A percentile compares a stretch with the other conserved stretches of the same genome.
phyloP scores from a whole-genome alignment of 1,140 invertebrate genomes.

The Magallana gigas region DNA sequence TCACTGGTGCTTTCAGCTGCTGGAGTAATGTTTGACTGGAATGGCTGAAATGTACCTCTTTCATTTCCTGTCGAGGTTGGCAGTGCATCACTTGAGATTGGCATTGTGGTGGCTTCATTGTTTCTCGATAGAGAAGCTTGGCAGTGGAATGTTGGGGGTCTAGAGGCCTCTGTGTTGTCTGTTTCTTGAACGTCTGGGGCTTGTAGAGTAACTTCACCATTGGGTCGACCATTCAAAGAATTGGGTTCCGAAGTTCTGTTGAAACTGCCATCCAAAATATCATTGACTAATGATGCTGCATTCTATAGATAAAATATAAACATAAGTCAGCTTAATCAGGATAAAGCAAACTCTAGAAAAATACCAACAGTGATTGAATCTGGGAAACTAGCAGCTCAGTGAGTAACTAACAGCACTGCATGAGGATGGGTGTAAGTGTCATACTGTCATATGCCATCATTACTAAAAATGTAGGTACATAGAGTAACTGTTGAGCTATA shows the following conservation, averaged over 20 bases:
- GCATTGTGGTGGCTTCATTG: neutral
- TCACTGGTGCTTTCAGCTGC: neutral
- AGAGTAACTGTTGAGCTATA: too few species aligned
- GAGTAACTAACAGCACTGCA: too few species aligned
- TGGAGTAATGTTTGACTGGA: neutral
- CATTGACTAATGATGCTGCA: slow-evolving; percentile 8
- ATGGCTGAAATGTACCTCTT: neutral
- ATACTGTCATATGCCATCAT: too few species aligned
- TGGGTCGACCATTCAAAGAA: neutral
- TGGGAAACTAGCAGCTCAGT: too few species aligned
- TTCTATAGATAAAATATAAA: neutral
- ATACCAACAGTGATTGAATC: too few species aligned
- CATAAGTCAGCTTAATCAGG: too few species aligned
- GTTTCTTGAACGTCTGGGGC: neutral
- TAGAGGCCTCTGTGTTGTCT: neutral
- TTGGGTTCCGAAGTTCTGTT: neutral
- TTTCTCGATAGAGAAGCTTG: neutral
- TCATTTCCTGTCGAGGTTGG: neutral
- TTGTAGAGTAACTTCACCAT: neutral
- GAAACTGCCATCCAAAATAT: slow-evolving; percentile 18
- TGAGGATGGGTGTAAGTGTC: too few species aligned
- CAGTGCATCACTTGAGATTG: neutral
- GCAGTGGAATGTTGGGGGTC: neutral
- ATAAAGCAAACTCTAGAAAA: too few species aligned
- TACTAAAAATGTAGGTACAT: too few species aligned